Evolutionary conservation across 1,140 invertebrate species (phyloP).

Genomic region (Trigoniulus corallinus): DNA sequence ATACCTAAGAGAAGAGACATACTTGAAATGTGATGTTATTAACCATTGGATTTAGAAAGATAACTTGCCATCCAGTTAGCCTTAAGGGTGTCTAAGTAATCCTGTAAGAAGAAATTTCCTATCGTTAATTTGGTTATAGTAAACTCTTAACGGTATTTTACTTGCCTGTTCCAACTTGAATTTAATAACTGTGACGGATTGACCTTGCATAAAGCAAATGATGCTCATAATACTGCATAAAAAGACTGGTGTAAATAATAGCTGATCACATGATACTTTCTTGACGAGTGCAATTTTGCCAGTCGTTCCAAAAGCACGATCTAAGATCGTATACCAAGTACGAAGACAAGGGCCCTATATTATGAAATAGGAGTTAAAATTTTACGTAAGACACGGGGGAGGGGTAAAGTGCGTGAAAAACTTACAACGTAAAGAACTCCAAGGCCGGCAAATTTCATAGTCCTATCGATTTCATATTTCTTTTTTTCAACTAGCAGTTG

Average conservation of each 20-base stretch:
- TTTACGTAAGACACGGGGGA: background rate
- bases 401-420: constrained; percentile 7
- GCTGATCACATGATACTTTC: background rate
- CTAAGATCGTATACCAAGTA: constrained; percentile 49
- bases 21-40: background rate
- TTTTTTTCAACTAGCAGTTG: constrained; percentile 35
- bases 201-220: background rate
- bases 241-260: background rate
- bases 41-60: background rate
- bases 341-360: constrained; percentile 47
- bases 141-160: background rate
- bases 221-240: background rate
- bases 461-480: constrained; percentile 29
- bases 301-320: constrained; percentile 35
- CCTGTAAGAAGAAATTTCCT: background rate
- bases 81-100: background rate
- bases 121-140: background rate
- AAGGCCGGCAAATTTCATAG: constrained; percentile 30
- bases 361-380: constrained; percentile 6
- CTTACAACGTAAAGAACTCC: constrained; percentile 32
- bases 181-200: background rate
- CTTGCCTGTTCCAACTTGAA: background rate
- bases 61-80: background rate
- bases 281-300: constrained; percentile 27
- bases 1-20: constrained; percentile 35